Evolutionary conservation across 2,888 invertebrate species (phyloP), one percentile per base, ranked within the genome.

Genomic region (Drosophila nigricruria): DNA sequence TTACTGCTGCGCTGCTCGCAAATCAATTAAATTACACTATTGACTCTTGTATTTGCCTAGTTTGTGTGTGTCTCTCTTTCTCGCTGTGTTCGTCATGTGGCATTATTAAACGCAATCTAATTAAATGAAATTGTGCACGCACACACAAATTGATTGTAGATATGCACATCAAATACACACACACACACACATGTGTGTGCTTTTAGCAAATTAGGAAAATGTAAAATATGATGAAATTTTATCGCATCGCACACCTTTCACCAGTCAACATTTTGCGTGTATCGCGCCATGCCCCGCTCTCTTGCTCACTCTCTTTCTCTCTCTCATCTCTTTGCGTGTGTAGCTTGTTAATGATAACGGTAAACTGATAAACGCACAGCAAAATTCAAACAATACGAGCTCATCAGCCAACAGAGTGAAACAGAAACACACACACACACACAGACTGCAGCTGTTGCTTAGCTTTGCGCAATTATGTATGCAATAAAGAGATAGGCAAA

Each of bases 151-250:
- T 66, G 67, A 77, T 68, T 76, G 61, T 25, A 32, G 43, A 40
- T 40, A 30, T 63, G 59, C 61, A 62, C 42, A 59, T 5, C 47
- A 53, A 38, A 52, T n/a, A 45, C 32, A 27, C 3, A 25, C 27
- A 18, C 34, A 32, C 12, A 32, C n/a, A 20, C 34, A 45, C 57
- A 20, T 38, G 53, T 64, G 53, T 71, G 54, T 71, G 87, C 87
- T 84, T 84, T 84, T 84, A 84, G 84, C 78, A 87, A 84, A 87
- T 84, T 84, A 87, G 68, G 78, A 84, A 84, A 87, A 84, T 84
- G 83, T 83, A 79, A 84, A 84, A 87, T 84, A 87, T 81, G 70
- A 86, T 77, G 81, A 79, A 74, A 76, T 73, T 84, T 79, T 77
- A 86, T 84, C 81, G 67, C 83, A 68, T 69, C 70, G 73, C 80